Base-by-base conservation (phyloP, 2,888 invertebrate genomes). In the Eremobia ochroleuca region DNA sequence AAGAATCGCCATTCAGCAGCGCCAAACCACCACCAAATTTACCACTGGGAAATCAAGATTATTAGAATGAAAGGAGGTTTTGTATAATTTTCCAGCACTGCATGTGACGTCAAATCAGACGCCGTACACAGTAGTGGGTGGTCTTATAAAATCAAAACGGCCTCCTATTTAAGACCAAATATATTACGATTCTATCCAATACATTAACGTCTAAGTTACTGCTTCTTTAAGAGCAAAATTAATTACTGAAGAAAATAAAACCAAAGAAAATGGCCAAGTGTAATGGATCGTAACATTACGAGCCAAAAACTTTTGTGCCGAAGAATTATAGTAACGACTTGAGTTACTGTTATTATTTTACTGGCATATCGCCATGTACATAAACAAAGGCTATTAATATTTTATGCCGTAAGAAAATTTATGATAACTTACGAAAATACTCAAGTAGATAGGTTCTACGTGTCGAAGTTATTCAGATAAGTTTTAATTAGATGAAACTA, bases 191-290 rank as follows among this genome's bases (percentile, higher is more conserved):
- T 34, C 61, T 21, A 59, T 73, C 72, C 68, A 76, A 86, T 72
- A 83, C 84, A 86, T 73, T 73, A 77, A 67, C 37, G 62, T 40
- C 71, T 31, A 62, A 75, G 71, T 82, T 75, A 86, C 65, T 82
- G 74, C 75, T 73, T 83, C 66, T 75, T 73, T 75, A 82, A 71
- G 74, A 67, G 66, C 59, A 61, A 73, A 84, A 86, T 83, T 83
- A 83, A 83, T 84, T 86, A 83, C 83, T 64, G 40, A 55, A 70
- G 55, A 59, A 75, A 76, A 84, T 84, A 83, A 86, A 84, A 79
- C 66, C 79, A 61, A 84, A 86, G 74, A 73, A 86, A 84, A 84
- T 58, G 40, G 68, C 77, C 62, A 31, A 55, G 46, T 68, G 75
- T 77, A 86, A 87, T 81, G 73, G 77, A 68, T 81, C 81, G 87